Base-by-base conservation (phyloP, 2,797 vertebrate genomes). In the Notolepis coatsorum region DNA sequence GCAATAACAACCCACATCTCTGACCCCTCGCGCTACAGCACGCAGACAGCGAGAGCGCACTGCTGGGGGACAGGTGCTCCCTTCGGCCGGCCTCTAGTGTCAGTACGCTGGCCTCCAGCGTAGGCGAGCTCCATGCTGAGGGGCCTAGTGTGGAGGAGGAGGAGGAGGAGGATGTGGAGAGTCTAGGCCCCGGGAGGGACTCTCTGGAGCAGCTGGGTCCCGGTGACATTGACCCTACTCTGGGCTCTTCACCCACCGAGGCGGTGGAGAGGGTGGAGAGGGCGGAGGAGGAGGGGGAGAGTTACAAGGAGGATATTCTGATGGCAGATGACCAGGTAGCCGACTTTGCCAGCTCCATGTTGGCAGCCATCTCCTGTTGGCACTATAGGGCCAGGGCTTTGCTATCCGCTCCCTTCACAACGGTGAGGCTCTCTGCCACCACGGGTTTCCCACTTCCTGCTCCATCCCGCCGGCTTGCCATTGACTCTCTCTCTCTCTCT, bases 301-400 rank as follows among this genome's bases (percentile, higher is more conserved):
- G 81, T 81, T 92, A 92, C 82, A 91, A 93, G 78, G 93, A 94
- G 55, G 92, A 95, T 90, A 88, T 91, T 85, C 89, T 96, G 87
- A 93, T 95, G 85, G 94, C 90, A 90, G 93, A 90, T 27, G 94
- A 96, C 87, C 95, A 98, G 96, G 96, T 98, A 98, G 94, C 93
- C 9, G 86, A 93, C 86, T 92, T 90, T 82, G 88, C 91, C 85
- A 93, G 92, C 87, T 95, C 95, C 79, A 92, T 96, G 89, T 90
- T 96, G 92, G 95, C 93, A 59, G 94, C 94, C 88, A 95, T 96
- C 92, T 95, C 95, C 90, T 96, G 95, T 94, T 97, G 95, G 96
- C 95, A 94, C 88, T 95, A 93, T 95, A 95, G 91, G 83, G 94
- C 94, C 92, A 95, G 91, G 88, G 92, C 95, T 96, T 96, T 96